Conservation (phyloP, 2,888 invertebrate genomes). For the Hydrotaea cyrtoneurina region DNA sequence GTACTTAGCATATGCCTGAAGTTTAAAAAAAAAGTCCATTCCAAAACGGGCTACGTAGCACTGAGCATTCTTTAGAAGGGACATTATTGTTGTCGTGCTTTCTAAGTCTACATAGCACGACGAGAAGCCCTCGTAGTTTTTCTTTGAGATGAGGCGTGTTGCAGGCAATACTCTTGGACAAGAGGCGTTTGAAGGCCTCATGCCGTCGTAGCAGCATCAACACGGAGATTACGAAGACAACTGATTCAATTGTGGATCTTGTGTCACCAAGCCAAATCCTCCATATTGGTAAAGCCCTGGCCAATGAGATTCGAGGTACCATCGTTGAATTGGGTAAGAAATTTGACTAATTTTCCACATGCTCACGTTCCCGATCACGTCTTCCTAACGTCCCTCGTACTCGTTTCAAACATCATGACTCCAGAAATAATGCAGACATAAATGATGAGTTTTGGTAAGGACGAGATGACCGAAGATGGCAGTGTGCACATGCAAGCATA, state of each 20-base stretch:
- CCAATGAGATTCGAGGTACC: background rate
- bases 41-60: too few relatives aligned
- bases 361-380: slow-evolving; percentile 22
- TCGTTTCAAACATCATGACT: background rate
- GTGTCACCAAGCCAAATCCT: background rate
- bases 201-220: slow-evolving; percentile 41
- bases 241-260: slow-evolving; percentile 19
- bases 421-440: background rate
- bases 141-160: too few relatives aligned
- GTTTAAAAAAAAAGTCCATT: too few relatives aligned
- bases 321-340: slow-evolving; percentile 11
- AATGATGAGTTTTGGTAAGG: slow-evolving; percentile 18
- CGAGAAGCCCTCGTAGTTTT: too few relatives aligned
- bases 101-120: too few relatives aligned
- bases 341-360: background rate
- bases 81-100: too few relatives aligned
- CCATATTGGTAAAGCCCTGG: background rate
- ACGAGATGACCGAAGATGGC: slow-evolving; percentile 15
- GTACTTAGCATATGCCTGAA: too few relatives aligned
- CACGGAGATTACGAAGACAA: slow-evolving; percentile 9
- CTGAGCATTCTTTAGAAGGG: too few relatives aligned
- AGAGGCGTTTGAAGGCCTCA: slow-evolving; percentile 36
- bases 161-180: slow-evolving; percentile 15
- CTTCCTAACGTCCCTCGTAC: background rate
- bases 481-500: too few relatives aligned